Evolutionary conservation across 2,888 invertebrate genomes (phyloP), one percentile per base, ranked within the genome.

Genomic region (Prenolepis imparis): DNA sequence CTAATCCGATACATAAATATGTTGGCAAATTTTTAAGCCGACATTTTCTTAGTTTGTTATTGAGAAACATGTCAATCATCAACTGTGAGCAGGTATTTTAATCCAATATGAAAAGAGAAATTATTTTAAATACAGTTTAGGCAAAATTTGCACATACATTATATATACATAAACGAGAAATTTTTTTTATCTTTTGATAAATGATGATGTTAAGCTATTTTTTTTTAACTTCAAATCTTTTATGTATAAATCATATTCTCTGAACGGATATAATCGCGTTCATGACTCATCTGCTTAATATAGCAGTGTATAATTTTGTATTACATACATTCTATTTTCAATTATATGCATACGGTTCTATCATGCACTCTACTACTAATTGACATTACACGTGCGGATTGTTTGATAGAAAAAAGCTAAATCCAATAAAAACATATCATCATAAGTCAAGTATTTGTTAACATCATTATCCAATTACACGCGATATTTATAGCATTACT

Each of bases 231-330:
- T 18, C 4, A 28, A 36, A 21, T 21, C 4, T 41, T 55, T 39
- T 9, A 12, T 77, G 5, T 18, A 4, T 21, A 32, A 75, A 39
- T 64, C 36, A 66, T 28, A 44, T 67, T 77, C 57, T 41, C 3
- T 67, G 57, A 28, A 77, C 15, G 15, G n/a, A 21, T 32, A 66
- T 55, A 15, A 11, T 21, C 9, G 0, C 63, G 3, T 63, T 41
- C n/a, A n/a, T 67, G 77, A 77, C 12, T 77, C 39, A 67, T 28
- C 24, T 9, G n/a, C 28, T 67, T 67, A 55, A 77, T 57, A 41
- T 55, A 57, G n/a, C 39, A 39, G 48, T 21, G 55, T n/a, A 39
- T 57, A 55, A 67, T n/a, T 28, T 52, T 52, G n/a, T 52, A n/a
- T 52, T n/a, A 1, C 15, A 15, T 44, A 44, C 44, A 44, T 44